These are phyloP conservation scores for Poecilia velifera DNA, from an alignment of 2,797 vertebrate genomes.

Conservation along the genomic window DNA sequence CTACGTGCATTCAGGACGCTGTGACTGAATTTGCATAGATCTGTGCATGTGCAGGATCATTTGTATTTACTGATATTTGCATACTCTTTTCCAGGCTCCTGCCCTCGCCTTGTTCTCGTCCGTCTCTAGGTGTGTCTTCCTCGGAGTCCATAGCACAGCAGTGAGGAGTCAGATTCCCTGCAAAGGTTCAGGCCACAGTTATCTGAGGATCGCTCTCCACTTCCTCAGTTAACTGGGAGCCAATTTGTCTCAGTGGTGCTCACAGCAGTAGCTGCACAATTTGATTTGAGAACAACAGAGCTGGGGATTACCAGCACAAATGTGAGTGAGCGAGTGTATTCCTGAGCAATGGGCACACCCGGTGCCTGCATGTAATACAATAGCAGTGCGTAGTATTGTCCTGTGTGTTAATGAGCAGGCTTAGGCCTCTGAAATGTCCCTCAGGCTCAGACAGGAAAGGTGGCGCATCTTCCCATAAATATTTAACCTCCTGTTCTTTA, in stretches of 20 bases:
- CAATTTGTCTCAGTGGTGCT: constrained; percentile 47
- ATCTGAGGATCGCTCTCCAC: constrained; percentile 56
- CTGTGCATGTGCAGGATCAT: neutral
- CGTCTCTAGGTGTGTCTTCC: constrained; percentile 20
- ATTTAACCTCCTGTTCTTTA: constrained; percentile 45
- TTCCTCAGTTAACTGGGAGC: constrained; percentile 54
- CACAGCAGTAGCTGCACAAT: constrained; percentile 37
- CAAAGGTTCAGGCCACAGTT: constrained; percentile 51
- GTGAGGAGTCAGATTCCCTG: constrained; percentile 48
- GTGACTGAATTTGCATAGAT: neutral
- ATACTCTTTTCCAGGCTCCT: constrained; percentile 15
- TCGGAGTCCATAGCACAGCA: constrained; percentile 15
- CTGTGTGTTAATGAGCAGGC: constrained; percentile 44
- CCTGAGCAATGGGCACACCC: neutral
- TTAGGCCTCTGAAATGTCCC: constrained; percentile 36
- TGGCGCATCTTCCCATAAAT: constrained; percentile 45
- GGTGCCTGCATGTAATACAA: constrained; percentile 6
- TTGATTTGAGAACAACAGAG: constrained; percentile 53
- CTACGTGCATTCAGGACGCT: neutral
- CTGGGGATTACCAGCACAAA: constrained; percentile 33
- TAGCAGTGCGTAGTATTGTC: constrained; percentile 32
- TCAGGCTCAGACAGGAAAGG: constrained; percentile 40
- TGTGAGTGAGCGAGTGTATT: neutral
- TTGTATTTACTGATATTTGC: neutral
- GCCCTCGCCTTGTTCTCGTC: constrained; percentile 16